A percentile compares a stretch with the other conserved stretches of the same genome.
phyloP scores from a whole-genome alignment of 2,888 invertebrate species.

The Artemia sinica region DNA sequence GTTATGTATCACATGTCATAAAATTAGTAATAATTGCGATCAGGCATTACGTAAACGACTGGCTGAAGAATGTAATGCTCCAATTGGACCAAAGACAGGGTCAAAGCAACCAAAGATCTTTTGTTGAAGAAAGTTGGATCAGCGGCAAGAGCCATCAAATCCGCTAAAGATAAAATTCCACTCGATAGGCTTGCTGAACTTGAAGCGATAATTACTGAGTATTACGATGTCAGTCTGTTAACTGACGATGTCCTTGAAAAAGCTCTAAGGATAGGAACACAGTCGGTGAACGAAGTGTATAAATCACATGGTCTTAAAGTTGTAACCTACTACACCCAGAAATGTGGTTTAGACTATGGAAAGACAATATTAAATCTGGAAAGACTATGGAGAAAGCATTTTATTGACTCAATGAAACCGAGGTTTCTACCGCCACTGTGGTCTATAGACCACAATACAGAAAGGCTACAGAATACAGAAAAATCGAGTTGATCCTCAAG shows the following conservation, averaged over 20 bases:
- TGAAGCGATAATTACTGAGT: too few relatives aligned
- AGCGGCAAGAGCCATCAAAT: constrained; percentile 28
- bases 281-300: too few relatives aligned
- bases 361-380: constrained; percentile 50
- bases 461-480: constrained; percentile 30
- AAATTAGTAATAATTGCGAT: constrained; percentile 47
- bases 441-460: constrained; percentile 53
- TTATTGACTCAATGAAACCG: constrained; percentile 52
- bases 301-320: constrained; percentile 32
- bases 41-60: constrained; percentile 41
- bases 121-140: constrained; percentile 30
- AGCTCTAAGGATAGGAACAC: too few relatives aligned
- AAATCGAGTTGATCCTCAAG: background rate
- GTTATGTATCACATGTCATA: constrained; percentile 53
- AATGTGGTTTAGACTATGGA: constrained; percentile 43
- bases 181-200: too few relatives aligned
- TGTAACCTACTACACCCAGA: constrained; percentile 29
- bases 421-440: constrained; percentile 50
- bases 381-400: constrained; percentile 55
- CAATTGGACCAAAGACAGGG: constrained; percentile 34
- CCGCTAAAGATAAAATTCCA: too few relatives aligned
- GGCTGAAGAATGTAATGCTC: constrained; percentile 44
- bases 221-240: too few relatives aligned
- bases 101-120: constrained; percentile 27
- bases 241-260: too few relatives aligned